These are phyloP conservation scores for Porites evermanni DNA, from an alignment of 92 coral and sea anemone genomes.

Conservation along the genomic window DNA sequence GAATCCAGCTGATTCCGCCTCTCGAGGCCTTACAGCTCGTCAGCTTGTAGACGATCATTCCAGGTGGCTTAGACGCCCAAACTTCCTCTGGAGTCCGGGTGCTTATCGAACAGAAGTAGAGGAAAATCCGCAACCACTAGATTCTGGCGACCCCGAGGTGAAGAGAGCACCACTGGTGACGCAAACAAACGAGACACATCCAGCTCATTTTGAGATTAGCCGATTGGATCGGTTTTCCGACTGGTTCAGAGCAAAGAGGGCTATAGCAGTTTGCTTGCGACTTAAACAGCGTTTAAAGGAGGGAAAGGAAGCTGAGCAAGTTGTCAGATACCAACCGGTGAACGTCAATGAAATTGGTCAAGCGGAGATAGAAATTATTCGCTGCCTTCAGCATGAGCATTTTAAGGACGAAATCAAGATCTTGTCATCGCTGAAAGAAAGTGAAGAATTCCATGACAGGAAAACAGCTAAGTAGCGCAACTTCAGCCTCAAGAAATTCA, in stretches of 20 bases:
- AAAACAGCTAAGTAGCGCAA: constrained; percentile 33
- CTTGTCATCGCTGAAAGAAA: not conserved
- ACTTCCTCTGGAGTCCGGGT: constrained; percentile 11
- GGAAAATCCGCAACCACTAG: not conserved
- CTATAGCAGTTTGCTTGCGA: too few species aligned
- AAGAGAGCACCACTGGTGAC: not conserved
- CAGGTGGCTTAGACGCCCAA: constrained; percentile 1
- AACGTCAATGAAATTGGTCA: constrained; percentile 37
- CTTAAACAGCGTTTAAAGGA: too few species aligned
- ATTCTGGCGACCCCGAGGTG: constrained; percentile 52
- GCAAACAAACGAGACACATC: too few species aligned
- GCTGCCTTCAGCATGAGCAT: constrained; percentile 29
- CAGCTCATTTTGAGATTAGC: too few species aligned
- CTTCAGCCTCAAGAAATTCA: constrained; percentile 33
- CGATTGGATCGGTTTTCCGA: too few species aligned
- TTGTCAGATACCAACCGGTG: too few species aligned
- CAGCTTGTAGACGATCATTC: constrained; percentile 10
- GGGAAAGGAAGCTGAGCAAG: too few species aligned
- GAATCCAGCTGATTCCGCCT: constrained; percentile 52
- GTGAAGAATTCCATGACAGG: constrained; percentile 34
- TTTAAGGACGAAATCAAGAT: constrained; percentile 30
- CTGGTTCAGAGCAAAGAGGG: too few species aligned
- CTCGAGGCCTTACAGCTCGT: constrained; percentile 38
- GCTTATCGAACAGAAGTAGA: not conserved
- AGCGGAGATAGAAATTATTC: constrained; percentile 31